Evolutionary conservation across 2,113 vertebrate genomes (phyloP).

Genomic region (Lophura nycthemera): DNA sequence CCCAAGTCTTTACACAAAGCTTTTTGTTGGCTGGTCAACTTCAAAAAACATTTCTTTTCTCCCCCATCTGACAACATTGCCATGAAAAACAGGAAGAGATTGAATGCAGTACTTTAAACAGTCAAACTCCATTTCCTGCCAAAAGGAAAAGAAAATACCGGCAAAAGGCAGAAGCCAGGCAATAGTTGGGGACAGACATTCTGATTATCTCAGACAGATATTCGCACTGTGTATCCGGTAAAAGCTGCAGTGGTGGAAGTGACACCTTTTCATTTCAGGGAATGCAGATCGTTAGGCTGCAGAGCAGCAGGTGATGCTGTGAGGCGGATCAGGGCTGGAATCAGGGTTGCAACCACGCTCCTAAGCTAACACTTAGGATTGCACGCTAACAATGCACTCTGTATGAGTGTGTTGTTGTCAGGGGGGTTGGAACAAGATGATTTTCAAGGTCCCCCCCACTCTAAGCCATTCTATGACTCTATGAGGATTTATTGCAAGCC

Average conservation of each 20-base stretch:
- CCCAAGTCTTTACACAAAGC: slow-evolving; percentile 22
- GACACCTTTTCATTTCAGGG: slow-evolving; percentile 27
- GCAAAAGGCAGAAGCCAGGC: slow-evolving; percentile 28
- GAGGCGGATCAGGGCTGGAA: background rate
- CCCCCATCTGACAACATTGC: slow-evolving; percentile 6
- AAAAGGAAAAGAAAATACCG: slow-evolving; percentile 67
- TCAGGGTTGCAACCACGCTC: background rate
- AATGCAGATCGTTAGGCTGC: background rate
- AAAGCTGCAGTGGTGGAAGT: background rate
- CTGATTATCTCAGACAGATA: slow-evolving; percentile 62
- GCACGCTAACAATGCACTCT: rapidly evolving
- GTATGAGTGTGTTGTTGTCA: no score
- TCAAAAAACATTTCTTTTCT: slow-evolving; percentile 47
- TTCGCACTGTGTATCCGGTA: background rate
- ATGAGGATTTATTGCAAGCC: background rate
- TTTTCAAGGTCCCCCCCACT: no score
- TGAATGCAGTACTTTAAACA: slow-evolving; percentile 67
- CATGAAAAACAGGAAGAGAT: slow-evolving; percentile 77
- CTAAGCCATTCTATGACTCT: no score
- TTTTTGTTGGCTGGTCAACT: slow-evolving; percentile 31
- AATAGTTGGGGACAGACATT: background rate
- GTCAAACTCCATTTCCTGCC: slow-evolving; percentile 70
- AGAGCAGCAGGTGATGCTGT: background rate
- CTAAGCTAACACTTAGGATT: background rate
- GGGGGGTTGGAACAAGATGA: no score